These are phyloP conservation scores for Lamellibrachia satsuma DNA, from an alignment of 2,888 invertebrate genomes.

Conservation along the genomic window DNA sequence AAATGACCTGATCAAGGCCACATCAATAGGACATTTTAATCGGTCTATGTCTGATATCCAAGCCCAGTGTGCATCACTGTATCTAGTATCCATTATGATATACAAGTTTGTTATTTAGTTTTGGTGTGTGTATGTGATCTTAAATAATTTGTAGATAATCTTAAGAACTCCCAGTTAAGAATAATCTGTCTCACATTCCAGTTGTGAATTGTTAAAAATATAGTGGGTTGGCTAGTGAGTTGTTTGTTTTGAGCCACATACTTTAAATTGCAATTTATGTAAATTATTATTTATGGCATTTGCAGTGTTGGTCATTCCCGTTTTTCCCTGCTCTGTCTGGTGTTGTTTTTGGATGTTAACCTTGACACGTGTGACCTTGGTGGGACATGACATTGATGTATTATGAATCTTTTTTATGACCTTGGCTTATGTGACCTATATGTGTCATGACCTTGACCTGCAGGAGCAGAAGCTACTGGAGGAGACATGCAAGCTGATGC, in stretches of 20 bases:
- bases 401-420: background rate
- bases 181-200: background rate
- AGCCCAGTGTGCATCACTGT: too few species aligned
- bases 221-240: background rate
- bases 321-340: background rate
- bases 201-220: too few species aligned
- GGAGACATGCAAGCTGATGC: constrained; percentile 76
- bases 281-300: background rate
- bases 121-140: background rate
- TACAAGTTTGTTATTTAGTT: too few species aligned
- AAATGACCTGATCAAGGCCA: too few species aligned
- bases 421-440: background rate
- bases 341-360: background rate
- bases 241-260: background rate
- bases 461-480: constrained; percentile 70
- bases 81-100: too few species aligned
- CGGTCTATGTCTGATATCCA: too few species aligned
- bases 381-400: background rate
- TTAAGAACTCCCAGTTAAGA: background rate
- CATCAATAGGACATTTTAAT: too few species aligned
- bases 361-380: background rate
- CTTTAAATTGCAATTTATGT: background rate
- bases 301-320: background rate
- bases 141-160: background rate
- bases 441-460: background rate